Conservation (phyloP, 2,888 invertebrate genomes). For the Gerris lacustris region DNA sequence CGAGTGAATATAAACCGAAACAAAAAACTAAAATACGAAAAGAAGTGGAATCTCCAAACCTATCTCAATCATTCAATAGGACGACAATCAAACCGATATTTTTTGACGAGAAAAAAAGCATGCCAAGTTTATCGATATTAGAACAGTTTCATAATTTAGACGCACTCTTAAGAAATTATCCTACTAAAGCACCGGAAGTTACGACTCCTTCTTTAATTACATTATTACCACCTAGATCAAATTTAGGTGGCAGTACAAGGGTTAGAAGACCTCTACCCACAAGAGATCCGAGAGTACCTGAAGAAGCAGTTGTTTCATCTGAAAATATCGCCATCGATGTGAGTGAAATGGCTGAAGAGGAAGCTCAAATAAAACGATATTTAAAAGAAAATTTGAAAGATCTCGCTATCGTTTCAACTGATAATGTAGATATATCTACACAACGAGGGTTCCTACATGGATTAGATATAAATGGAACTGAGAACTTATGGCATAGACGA, state of each 20-base stretch:
- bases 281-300: not conserved
- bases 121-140: constrained; percentile 30
- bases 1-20: constrained; percentile 11
- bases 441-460: constrained; percentile 13
- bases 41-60: constrained; percentile 15
- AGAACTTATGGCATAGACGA: not conserved
- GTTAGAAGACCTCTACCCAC: constrained; percentile 35
- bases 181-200: constrained; percentile 6
- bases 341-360: not conserved
- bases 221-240: constrained; percentile 63
- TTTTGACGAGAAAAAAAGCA: constrained; percentile 17
- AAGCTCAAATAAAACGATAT: not conserved
- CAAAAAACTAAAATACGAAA: constrained; percentile 15
- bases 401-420: constrained; percentile 20
- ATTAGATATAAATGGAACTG: not conserved
- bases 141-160: constrained; percentile 30
- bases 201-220: constrained; percentile 43
- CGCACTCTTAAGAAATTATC: constrained; percentile 24
- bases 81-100: constrained; percentile 13
- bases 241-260: constrained; percentile 60
- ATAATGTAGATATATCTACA: constrained; percentile 18
- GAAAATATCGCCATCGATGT: not conserved
- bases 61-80: constrained; percentile 9
- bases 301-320: constrained; percentile 8
- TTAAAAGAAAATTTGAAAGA: constrained; percentile 19